Percentiles rank a stretch among this genome's conserved stretches.
phyloP scores from a whole-genome alignment of 1,140 invertebrate genomes.

The Drosophila erecta region DNA sequence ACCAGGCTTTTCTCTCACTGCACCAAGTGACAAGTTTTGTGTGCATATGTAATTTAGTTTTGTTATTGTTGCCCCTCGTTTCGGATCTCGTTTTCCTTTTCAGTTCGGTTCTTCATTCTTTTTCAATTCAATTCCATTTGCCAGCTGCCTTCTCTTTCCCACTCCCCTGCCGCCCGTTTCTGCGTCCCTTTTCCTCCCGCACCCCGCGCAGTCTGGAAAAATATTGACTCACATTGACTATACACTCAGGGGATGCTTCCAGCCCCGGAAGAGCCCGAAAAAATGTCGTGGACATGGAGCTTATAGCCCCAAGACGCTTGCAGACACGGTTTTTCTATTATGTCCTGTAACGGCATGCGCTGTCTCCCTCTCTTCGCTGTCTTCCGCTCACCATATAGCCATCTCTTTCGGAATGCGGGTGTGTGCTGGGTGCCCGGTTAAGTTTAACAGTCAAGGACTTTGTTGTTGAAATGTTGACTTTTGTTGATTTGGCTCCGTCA shows the following conservation, averaged over 20 bases:
- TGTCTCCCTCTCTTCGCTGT: constrained; percentile 7
- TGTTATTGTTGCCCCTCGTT: constrained; percentile 67
- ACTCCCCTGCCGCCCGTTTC: background rate
- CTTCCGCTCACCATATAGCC: constrained; percentile 3
- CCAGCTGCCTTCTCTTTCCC: background rate
- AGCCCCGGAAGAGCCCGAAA: constrained; percentile 2
- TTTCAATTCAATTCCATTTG: constrained; percentile 63
- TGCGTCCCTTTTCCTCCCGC: constrained; percentile 11
- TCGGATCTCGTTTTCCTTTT: constrained; percentile 55
- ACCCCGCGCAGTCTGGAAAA: constrained; percentile 49
- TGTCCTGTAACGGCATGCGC: constrained; percentile 66
- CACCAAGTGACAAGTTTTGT: constrained; percentile 49
- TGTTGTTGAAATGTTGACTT: constrained; percentile 82
- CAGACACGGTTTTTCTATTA: constrained; percentile 73
- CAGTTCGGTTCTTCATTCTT: constrained; percentile 44
- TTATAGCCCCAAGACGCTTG: constrained; percentile 62
- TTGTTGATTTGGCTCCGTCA: constrained; percentile 81
- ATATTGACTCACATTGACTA: constrained; percentile 80
- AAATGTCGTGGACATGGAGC: constrained; percentile 50
- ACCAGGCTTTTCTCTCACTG: constrained; percentile 15
- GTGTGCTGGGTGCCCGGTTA: constrained; percentile 63
- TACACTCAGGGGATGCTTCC: constrained; percentile 23
- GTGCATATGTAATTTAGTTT: constrained; percentile 78
- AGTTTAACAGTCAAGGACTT: constrained; percentile 82
- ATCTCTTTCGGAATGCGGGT: constrained; percentile 4